Conservation (phyloP, 2,888 invertebrate genomes). For the Dichetophora obliterata region DNA sequence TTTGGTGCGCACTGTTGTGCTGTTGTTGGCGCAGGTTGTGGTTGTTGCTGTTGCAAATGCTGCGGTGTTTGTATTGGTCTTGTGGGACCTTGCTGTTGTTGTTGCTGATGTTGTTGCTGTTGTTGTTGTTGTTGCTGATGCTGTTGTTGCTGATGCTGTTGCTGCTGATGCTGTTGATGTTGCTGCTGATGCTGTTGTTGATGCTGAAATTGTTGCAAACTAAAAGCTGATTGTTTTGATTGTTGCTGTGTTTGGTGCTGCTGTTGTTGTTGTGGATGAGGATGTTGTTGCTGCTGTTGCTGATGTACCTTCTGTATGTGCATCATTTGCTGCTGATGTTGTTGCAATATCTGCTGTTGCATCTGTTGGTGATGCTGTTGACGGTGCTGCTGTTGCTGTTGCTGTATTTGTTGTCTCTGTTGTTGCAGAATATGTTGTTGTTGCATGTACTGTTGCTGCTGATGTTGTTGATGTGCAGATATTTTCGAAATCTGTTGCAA, state of each 20-base stretch:
- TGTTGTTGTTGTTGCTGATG: not conserved
- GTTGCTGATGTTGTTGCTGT: not conserved
- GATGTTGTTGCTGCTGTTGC: slow-evolving; percentile 50
- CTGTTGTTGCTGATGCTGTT: slow-evolving; percentile 30
- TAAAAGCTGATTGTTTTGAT: slow-evolving; percentile 55
- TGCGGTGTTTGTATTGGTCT: too few relatives aligned
- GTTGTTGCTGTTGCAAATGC: slow-evolving; percentile 42
- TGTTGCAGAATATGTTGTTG: slow-evolving; percentile 53
- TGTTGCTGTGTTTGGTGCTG: slow-evolving; percentile 46
- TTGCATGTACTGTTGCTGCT: slow-evolving; percentile 52
- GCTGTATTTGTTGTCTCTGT: slow-evolving; percentile 64
- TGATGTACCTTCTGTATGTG: slow-evolving; percentile 44
- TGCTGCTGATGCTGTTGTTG: slow-evolving; percentile 50
- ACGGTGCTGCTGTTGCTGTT: slow-evolving; percentile 58
- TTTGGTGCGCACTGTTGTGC: slow-evolving; percentile 17
- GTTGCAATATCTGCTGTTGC: slow-evolving; percentile 37
- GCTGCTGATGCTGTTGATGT: slow-evolving; percentile 35
- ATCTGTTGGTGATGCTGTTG: slow-evolving; percentile 52
- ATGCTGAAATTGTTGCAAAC: slow-evolving; percentile 54
- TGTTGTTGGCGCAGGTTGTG: slow-evolving; percentile 49
- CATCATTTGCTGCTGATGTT: slow-evolving; percentile 44
- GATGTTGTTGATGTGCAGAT: slow-evolving; percentile 56
- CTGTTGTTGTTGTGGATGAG: slow-evolving; percentile 49
- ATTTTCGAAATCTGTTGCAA: slow-evolving; percentile 60
- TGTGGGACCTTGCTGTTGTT: not conserved